phyloP scores from a whole-genome alignment of 2,888 invertebrate genomes.

The Pandemis heparana region DNA sequence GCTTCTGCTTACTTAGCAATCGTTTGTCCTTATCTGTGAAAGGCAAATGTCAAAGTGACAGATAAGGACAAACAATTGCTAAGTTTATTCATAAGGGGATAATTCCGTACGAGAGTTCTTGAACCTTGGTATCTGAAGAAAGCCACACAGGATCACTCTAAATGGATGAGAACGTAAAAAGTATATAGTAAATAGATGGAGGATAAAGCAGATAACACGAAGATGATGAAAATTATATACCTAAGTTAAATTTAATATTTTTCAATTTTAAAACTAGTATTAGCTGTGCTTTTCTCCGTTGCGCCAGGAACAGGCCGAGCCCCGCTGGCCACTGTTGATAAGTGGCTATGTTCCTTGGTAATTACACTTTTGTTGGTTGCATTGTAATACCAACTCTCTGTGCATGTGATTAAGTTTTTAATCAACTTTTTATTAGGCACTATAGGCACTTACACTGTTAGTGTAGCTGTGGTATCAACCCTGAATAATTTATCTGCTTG shows the following conservation, averaged over 20 bases:
- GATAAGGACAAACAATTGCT: too few relatives aligned
- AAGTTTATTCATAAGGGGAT: too few relatives aligned
- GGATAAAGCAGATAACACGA: background rate
- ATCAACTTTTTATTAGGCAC: slow-evolving; percentile 23
- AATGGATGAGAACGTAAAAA: too few relatives aligned
- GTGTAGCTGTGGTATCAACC: background rate
- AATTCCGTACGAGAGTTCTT: too few relatives aligned
- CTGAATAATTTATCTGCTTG: background rate
- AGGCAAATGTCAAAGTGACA: too few relatives aligned
- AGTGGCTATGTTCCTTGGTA: slow-evolving; percentile 41
- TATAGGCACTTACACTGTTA: background rate
- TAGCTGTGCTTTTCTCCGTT: slow-evolving; percentile 12
- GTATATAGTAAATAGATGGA: too few relatives aligned
- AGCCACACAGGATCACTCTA: too few relatives aligned
- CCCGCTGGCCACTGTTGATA: slow-evolving; percentile 40
- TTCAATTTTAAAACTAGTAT: background rate
- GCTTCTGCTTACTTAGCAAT: too few relatives aligned
- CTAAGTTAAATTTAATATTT: background rate
- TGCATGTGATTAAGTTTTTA: slow-evolving; percentile 36
- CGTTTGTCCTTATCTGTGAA: too few relatives aligned
- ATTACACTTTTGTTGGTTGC: slow-evolving; percentile 40
- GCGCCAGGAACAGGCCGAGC: slow-evolving; percentile 4
- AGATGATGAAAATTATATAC: background rate
- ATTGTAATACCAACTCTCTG: slow-evolving; percentile 35
- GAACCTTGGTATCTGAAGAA: too few relatives aligned